Base-by-base conservation (phyloP, 2,888 invertebrate genomes). In the Ryuthela nishihirai region DNA sequence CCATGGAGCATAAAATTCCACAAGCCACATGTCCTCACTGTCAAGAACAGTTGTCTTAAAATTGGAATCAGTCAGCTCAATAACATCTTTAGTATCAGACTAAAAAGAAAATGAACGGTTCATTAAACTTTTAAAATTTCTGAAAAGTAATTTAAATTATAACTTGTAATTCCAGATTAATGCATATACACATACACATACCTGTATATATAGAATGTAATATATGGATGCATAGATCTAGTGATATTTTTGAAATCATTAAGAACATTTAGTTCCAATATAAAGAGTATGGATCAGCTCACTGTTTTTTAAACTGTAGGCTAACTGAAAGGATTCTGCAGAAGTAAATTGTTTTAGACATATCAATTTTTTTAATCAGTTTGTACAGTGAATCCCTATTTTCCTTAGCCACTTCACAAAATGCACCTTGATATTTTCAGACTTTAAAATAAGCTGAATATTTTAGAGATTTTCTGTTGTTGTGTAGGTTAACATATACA, bases 1-100 rank as follows among this genome's bases (percentile, higher is more conserved):
- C 79, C 79, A 80, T 4, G 79, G 80, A 5, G 98, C 98, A 76
- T 84, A 98, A 81, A 99, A 98, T 76, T 98, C 97, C 2, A 99
- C 93, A 67, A 99, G 77, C 95, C 97, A 98, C 75, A 94, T 81
- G 71, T 98, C 97, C 15, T 97, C 90, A 42, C 93, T 93, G 68
- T 90, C 81, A 67, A 97, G 74, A 15, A 99, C 97, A 49, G 87
- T 75, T 73, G 88, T 85, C 65, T 95, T 88, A 75, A 99, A 99
- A 79, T 99, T 99, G 64, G 85, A 82, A 74, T 99, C 98, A 0
- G 98, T 99, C 63, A 99, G 77, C 71, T 93, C 93, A 66, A 99
- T 77, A 17, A 99, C 98, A 73, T 85, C 83, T 50, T 75, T 72
- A 34, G 69, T 64, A 64, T 71, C 70, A 21, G 68, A 67, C 41